Conservation (phyloP, 2,888 invertebrate genomes). For the Heliconius cydno region DNA sequence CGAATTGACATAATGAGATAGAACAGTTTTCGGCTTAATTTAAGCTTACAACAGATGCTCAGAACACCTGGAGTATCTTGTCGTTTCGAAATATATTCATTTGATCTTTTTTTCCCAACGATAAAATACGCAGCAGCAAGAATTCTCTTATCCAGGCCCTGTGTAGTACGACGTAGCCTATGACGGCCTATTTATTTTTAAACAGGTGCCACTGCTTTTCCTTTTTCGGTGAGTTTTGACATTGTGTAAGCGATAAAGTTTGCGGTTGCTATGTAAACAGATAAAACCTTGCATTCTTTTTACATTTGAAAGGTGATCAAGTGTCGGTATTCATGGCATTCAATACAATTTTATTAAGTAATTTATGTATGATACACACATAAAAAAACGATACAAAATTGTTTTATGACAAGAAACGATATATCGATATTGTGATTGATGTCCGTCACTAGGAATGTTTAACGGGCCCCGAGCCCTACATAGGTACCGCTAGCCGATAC, state of each 20-base stretch:
- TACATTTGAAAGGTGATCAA: slow-evolving; percentile 45
- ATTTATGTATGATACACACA: slow-evolving; percentile 22
- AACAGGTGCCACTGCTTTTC: slow-evolving; percentile 49
- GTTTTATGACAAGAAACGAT: not conserved
- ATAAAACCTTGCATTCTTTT: slow-evolving; percentile 47
- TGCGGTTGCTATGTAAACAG: slow-evolving; percentile 44
- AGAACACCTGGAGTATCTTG: slow-evolving; percentile 48
- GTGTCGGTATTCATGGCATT: slow-evolving; percentile 44
- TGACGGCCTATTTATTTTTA: slow-evolving; percentile 48
- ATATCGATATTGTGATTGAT: slow-evolving; percentile 44
- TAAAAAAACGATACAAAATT: not conserved
- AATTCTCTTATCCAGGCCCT: slow-evolving; percentile 45
- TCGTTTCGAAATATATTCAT: slow-evolving; percentile 51
- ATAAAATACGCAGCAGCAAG: slow-evolving; percentile 49
- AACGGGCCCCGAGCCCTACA: slow-evolving; percentile 75
- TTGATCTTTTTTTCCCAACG: slow-evolving; percentile 49
- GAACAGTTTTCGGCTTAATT: slow-evolving; percentile 38
- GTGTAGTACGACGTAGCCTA: slow-evolving; percentile 47
- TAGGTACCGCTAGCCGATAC: slow-evolving; percentile 80
- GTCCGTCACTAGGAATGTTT: slow-evolving; percentile 64
- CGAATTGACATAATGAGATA: slow-evolving; percentile 35
- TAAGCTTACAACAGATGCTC: slow-evolving; percentile 48
- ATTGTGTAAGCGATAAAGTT: slow-evolving; percentile 48
- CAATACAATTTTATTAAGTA: slow-evolving; percentile 42
- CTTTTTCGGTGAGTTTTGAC: slow-evolving; percentile 49